A percentile compares a stretch with the other conserved stretches of the same genome.
Conservation (phyloP, 2,113 vertebrate species). For the Dendropsophus ebraccatus region DNA sequence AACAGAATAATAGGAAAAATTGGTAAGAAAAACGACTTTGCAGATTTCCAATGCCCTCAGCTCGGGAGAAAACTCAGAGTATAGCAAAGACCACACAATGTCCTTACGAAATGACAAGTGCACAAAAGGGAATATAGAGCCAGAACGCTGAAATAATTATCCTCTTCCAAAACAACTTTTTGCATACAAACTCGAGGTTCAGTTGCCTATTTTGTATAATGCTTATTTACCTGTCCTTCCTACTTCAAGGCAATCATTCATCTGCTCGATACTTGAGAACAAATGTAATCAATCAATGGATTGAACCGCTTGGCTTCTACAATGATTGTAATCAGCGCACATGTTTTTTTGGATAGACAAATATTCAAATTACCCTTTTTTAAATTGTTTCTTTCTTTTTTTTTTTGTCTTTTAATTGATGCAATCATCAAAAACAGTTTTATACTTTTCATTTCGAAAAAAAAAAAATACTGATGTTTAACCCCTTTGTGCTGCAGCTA, state of each 20-base stretch:
- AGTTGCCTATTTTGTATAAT: background rate
- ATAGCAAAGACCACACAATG: background rate
- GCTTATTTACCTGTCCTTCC: background rate
- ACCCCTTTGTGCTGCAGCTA: too few relatives aligned
- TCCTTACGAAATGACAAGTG: background rate
- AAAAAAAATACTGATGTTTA: background rate
- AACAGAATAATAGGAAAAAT: too few relatives aligned
- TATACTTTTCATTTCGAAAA: background rate
- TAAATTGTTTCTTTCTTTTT: background rate
- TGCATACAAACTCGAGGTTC: background rate
- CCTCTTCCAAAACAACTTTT: background rate
- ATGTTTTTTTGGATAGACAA: background rate
- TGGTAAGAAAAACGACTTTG: background rate
- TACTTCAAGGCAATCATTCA: background rate
- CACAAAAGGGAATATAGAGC: background rate
- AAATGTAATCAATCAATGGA: slow-evolving; percentile 12
- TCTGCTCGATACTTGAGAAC: background rate
- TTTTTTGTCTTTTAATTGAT: background rate
- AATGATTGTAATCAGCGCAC: background rate
- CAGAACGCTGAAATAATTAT: background rate
- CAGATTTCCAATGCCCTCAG: too few relatives aligned
- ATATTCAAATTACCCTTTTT: background rate
- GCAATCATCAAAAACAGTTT: background rate
- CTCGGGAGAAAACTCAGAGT: too few relatives aligned
- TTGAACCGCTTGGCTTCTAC: background rate